These are phyloP conservation scores for Elegia similella DNA, from an alignment of 2,888 invertebrate genomes.

Conservation along the genomic window DNA sequence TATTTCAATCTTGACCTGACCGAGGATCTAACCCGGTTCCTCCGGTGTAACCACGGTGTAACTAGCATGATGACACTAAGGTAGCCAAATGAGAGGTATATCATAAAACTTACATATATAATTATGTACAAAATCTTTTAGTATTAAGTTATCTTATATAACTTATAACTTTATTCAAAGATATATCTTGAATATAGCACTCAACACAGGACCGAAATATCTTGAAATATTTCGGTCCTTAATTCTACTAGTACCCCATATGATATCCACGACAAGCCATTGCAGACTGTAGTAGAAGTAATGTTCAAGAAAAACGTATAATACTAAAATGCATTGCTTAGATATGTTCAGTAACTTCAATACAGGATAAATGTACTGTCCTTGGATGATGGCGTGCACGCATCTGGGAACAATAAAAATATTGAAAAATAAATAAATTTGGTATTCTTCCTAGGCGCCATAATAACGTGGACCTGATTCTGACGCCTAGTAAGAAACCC, in stretches of 20 bases:
- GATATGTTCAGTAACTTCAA: constrained; percentile 41
- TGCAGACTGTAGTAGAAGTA: constrained; percentile 60
- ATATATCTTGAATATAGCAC: too few species aligned
- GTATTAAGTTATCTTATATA: background rate
- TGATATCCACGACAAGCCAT: constrained; percentile 55
- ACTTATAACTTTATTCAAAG: constrained; percentile 11
- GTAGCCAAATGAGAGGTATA: too few species aligned
- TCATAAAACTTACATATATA: too few species aligned
- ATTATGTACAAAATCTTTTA: too few species aligned
- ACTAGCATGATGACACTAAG: too few species aligned
- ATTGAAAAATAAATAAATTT: too few species aligned
- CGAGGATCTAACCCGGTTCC: too few species aligned
- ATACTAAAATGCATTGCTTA: constrained; percentile 39
- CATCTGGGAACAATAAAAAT: constrained; percentile 43
- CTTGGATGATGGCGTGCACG: constrained; percentile 42
- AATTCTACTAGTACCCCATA: constrained; percentile 48
- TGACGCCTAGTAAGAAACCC: too few species aligned
- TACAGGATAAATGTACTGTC: constrained; percentile 57
- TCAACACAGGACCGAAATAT: background rate
- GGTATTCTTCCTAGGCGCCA: too few species aligned
- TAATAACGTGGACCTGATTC: too few species aligned
- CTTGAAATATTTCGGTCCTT: constrained; percentile 18
- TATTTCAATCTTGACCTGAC: too few species aligned
- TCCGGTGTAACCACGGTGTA: too few species aligned
- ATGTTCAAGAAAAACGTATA: constrained; percentile 48